Evolutionary conservation across 2,888 invertebrate genomes (phyloP), one percentile per base, ranked within the genome.

Genomic region (Xestobium rufovillosum): DNA sequence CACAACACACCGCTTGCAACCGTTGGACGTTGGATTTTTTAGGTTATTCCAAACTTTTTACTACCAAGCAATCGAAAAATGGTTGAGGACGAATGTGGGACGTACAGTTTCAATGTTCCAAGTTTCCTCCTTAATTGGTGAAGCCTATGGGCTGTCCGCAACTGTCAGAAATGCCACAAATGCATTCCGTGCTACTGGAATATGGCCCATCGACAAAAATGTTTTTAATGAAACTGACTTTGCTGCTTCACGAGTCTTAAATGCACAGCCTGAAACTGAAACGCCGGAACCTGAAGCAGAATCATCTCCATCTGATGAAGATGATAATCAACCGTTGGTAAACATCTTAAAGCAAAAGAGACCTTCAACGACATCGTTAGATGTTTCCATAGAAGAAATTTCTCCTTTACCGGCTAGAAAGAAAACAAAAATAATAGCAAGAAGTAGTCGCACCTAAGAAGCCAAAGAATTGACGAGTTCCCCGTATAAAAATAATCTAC

Each of bases 21-120:
- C n/a, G n/a, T n/a, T n/a, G n/a, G n/a, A n/a, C n/a, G n/a, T n/a
- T 54, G 3, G 53, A 55, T 29, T 49, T 49, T 15, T 38, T 53
- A 13, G 49, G 53, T 38, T 44, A 45, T 12, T 36, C 44, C 13
- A n/a, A n/a, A n/a, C n/a, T n/a, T n/a, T n/a, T n/a, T n/a, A 53
- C 50, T 41, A 52, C 48, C 31, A 44, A 45, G 35, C 48, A 44
- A 1, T 26, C 49, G 15, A 42, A 36, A 25, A 41, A n/a, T n/a
- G n/a, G n/a, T n/a, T n/a, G n/a, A n/a, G n/a, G n/a, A n/a, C n/a
- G n/a, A n/a, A n/a, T n/a, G n/a, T n/a, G n/a, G n/a, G n/a, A n/a
- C n/a, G n/a, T n/a, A n/a, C n/a, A n/a, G n/a, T n/a, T n/a, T n/a
- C 35, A 4, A 44, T 43, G 26, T 48, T 44, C 29, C 42, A 50